Evolutionary conservation across 2,797 vertebrate species (phyloP).

Genomic region (Sebastes elongatus): DNA sequence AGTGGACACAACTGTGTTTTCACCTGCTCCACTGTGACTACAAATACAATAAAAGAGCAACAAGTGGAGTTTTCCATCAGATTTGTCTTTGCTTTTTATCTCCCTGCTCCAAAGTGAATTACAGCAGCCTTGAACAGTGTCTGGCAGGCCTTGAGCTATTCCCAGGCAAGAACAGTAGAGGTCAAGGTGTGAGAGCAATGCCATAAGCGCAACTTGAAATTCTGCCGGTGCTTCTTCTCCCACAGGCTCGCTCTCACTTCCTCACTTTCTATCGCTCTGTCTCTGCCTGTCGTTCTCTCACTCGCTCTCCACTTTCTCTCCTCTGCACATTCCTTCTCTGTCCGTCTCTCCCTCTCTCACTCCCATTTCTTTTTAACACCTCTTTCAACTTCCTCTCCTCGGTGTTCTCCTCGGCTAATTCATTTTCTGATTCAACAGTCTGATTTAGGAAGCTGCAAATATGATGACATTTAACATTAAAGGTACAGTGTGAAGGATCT

Average conservation of each 20-base stretch:
- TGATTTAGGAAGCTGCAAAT: background rate
- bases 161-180: conserved; percentile 55
- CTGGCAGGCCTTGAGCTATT: conserved; percentile 68
- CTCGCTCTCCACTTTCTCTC: conserved; percentile 20
- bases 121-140: conserved; percentile 56
- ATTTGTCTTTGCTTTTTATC: conserved; percentile 71
- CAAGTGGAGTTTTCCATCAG: conserved; percentile 48
- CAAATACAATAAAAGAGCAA: conserved; percentile 63
- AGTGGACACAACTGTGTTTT: conserved; percentile 49
- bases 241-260: conserved; percentile 41
- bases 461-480: background rate
- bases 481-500: too few species aligned
- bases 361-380: conserved; percentile 61
- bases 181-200: conserved; percentile 70
- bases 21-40: conserved; percentile 52
- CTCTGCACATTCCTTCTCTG: conserved; percentile 14
- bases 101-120: conserved; percentile 62
- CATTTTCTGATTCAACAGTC: background rate
- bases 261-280: conserved; percentile 23
- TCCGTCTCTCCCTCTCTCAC: background rate
- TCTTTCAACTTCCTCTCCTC: conserved; percentile 19
- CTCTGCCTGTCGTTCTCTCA: conserved; percentile 12
- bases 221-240: conserved; percentile 53
- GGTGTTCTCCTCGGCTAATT: background rate
- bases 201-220: conserved; percentile 61